phyloP scores from a whole-genome alignment of 2,797 vertebrate genomes.

The Hippoglossus hippoglossus region DNA sequence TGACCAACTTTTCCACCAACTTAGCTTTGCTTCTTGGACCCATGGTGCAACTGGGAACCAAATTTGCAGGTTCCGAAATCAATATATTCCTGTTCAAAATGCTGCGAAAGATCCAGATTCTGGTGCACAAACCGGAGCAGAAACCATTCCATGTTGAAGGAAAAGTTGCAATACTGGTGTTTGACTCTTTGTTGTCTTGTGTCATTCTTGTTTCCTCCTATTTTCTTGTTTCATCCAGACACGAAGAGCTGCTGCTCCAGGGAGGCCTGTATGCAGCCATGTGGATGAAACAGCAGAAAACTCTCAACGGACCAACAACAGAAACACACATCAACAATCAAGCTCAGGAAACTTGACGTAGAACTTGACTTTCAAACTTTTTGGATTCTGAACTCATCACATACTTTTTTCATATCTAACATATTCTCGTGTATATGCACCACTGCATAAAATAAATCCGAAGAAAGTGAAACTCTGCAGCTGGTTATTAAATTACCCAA shows the following conservation, averaged over 20 bases:
- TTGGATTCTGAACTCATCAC: not conserved
- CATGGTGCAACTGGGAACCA: too few species aligned
- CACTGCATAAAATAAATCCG: too few species aligned
- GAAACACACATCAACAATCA: conserved; percentile 10
- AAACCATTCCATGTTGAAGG: too few species aligned
- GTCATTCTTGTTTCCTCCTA: not conserved
- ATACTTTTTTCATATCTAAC: not conserved
- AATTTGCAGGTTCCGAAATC: too few species aligned
- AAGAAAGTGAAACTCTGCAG: too few species aligned
- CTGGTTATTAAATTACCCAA: too few species aligned
- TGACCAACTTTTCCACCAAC: too few species aligned
- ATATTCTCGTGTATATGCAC: not conserved
- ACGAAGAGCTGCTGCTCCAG: conserved; percentile 42
- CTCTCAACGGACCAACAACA: conserved; percentile 28
- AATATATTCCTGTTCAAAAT: too few species aligned
- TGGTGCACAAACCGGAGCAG: too few species aligned
- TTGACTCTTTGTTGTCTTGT: not conserved
- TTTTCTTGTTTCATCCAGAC: conserved; percentile 17
- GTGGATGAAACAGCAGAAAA: conserved; percentile 59
- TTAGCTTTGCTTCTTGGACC: too few species aligned
- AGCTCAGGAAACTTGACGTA: conserved; percentile 2
- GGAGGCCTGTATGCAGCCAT: conserved; percentile 55
- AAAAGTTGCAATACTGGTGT: not conserved
- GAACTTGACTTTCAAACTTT: too few species aligned
- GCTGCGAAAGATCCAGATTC: too few species aligned